Conservation (phyloP, 2,888 invertebrate genomes). For the Agriopis marginaria region DNA sequence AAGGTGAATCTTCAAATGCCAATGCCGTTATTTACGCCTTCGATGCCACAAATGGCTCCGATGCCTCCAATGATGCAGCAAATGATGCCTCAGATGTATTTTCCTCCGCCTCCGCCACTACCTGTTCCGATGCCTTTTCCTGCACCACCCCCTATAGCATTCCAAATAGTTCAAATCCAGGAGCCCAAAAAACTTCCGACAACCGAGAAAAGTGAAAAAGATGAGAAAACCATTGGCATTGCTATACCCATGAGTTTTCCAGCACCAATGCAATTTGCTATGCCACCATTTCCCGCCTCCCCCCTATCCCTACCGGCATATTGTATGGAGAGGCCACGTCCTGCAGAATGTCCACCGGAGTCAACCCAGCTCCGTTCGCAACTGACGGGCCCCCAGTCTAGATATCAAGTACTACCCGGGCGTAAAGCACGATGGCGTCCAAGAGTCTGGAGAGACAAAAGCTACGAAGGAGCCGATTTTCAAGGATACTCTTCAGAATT, state of each 20-base stretch:
- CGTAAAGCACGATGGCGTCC: not conserved
- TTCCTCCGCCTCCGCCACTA: slow-evolving; percentile 1
- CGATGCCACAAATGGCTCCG: slow-evolving; percentile 23
- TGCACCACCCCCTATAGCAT: slow-evolving; percentile 20
- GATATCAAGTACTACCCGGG: not conserved
- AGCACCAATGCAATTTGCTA: slow-evolving; percentile 11
- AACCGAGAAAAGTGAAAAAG: slow-evolving; percentile 1
- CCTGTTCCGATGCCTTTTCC: not conserved
- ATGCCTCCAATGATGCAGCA: slow-evolving; percentile 16
- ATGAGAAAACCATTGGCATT: slow-evolving; percentile 15
- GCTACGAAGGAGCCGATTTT: slow-evolving; percentile 1
- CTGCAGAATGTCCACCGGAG: slow-evolving; percentile 1
- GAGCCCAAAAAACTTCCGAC: slow-evolving; percentile 8
- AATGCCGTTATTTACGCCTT: slow-evolving; percentile 15
- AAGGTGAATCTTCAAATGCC: slow-evolving; percentile 20
- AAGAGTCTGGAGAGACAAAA: slow-evolving; percentile 14
- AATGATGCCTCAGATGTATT: slow-evolving; percentile 15
- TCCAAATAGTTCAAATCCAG: slow-evolving; percentile 19
- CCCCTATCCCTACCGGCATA: not conserved
- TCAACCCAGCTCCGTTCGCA: not conserved
- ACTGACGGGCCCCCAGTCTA: not conserved
- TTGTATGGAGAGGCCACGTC: not conserved
- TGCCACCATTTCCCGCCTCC: not conserved
- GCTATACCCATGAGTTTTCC: slow-evolving; percentile 21
- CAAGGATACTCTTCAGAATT: slow-evolving; percentile 15